Conservation (phyloP, 1,140 invertebrate species). For the Psix sp. region DNA sequence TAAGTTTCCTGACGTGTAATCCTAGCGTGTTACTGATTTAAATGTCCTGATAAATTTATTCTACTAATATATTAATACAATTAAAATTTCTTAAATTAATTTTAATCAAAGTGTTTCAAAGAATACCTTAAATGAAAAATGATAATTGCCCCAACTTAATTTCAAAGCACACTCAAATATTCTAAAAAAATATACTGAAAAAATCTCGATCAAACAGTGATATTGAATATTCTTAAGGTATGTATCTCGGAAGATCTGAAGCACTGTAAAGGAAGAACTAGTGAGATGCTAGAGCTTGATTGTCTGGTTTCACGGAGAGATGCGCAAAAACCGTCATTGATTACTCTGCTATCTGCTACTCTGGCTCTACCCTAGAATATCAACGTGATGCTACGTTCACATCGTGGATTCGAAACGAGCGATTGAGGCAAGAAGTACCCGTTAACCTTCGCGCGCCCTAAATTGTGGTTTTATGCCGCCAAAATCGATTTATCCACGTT, state of each 20-base stretch:
- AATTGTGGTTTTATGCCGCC: slow-evolving; percentile 64
- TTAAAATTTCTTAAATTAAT: no score
- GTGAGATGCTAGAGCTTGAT: slow-evolving; percentile 62
- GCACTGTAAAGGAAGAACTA: slow-evolving; percentile 41
- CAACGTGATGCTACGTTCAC: slow-evolving; percentile 46
- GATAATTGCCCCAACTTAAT: no score
- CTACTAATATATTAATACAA: no score
- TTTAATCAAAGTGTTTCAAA: no score
- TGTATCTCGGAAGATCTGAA: slow-evolving; percentile 40
- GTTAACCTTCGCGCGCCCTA: slow-evolving; percentile 54
- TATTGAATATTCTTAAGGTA: slow-evolving; percentile 49
- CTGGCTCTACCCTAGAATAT: slow-evolving; percentile 48
- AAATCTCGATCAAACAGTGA: slow-evolving; percentile 49
- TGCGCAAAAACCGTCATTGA: slow-evolving; percentile 66
- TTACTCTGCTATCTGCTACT: slow-evolving; percentile 63
- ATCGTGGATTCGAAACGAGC: slow-evolving; percentile 47
- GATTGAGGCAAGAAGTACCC: slow-evolving; percentile 50
- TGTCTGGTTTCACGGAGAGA: slow-evolving; percentile 67
- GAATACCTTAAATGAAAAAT: no score
- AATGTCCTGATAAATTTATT: slow-evolving; percentile 39
- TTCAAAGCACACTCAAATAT: no score
- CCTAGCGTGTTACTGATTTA: no score
- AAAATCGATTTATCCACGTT: slow-evolving; percentile 61
- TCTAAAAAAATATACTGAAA: no score
- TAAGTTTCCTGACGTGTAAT: no score